phyloP scores from a whole-genome alignment of 2,888 invertebrate species.

The Ptychoptera albimana region DNA sequence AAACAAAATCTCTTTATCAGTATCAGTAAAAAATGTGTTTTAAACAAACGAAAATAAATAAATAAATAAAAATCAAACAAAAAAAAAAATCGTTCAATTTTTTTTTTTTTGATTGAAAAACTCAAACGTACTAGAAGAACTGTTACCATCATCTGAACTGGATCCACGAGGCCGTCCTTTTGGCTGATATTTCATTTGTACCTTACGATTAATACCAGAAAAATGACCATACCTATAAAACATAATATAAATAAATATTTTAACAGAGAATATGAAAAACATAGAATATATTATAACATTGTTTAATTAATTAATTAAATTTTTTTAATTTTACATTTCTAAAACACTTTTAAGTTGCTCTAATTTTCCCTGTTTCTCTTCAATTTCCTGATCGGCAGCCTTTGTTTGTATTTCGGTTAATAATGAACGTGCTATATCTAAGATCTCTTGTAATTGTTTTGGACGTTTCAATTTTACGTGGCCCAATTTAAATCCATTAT shows the following conservation, averaged over 20 bases:
- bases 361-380: slow-evolving; percentile 91
- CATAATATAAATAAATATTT: slow-evolving; percentile 4
- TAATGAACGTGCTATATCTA: slow-evolving; percentile 88
- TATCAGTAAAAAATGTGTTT: background rate
- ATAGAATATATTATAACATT: slow-evolving; percentile 2
- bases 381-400: slow-evolving; percentile 79
- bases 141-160: slow-evolving; percentile 84
- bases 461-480: slow-evolving; percentile 96
- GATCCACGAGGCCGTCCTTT: slow-evolving; percentile 82
- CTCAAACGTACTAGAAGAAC: slow-evolving; percentile 13
- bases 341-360: slow-evolving; percentile 95
- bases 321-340: slow-evolving; percentile 69
- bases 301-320: slow-evolving; percentile 3
- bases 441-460: slow-evolving; percentile 90
- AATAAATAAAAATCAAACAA: background rate
- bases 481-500: slow-evolving; percentile 87
- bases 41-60: background rate
- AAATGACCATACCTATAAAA: slow-evolving; percentile 88
- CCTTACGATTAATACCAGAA: slow-evolving; percentile 98
- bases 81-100: no score
- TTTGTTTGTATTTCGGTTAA: slow-evolving; percentile 78
- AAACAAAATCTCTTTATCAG: background rate
- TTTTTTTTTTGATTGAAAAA: background rate
- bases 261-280: background rate
- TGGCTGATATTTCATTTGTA: slow-evolving; percentile 98